Evolutionary conservation across 2,113 vertebrate species (phyloP), one percentile per base, ranked within the genome.

Genomic region (Neogale vison): DNA sequence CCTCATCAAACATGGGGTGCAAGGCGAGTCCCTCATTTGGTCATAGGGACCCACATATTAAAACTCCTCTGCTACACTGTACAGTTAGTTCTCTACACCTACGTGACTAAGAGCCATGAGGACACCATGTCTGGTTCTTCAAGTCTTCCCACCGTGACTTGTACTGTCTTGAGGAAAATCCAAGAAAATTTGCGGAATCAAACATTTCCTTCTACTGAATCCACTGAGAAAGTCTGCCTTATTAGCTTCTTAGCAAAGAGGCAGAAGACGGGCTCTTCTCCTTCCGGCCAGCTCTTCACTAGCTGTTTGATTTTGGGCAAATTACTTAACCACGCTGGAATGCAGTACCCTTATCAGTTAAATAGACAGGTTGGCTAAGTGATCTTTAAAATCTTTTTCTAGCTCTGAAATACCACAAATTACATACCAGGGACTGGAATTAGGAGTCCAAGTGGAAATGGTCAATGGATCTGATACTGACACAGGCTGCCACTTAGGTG

Each of bases 401-500:
- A 85, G 23, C 63, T 97, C 67, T 63, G 42, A 97, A 76, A 52
- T 42, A 59, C 95, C 74, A 59, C 59, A 69, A 79, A 67, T 93
- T 76, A 86, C 31, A 6, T 20, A 89, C 42, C 69, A 85, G 72
- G 24, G 82, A 55, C 36, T 74, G 84, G 89, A 96, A 71, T 14
- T 59, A 91, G 57, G 50, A 93, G 61, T 71, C 82, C 13, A 63
- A 7, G 17, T 13, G 55, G 90, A 83, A 57, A 86, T 7, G 12
- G 39, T 76, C 63, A 76, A 18, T 45, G 50, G 47, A 15, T 81
- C 82, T 8, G 52, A 65, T 57, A 23, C 4, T 1, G 24, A 55
- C 34, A 7, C 6, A 39, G 77, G 34, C 79, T 21, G 39, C 61
- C 50, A n/a, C 42, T 7, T 57, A n/a, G 52, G 81, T 29, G 45